Base-by-base conservation (phyloP, 2,113 vertebrate species). In the Aegithalos caudatus region DNA sequence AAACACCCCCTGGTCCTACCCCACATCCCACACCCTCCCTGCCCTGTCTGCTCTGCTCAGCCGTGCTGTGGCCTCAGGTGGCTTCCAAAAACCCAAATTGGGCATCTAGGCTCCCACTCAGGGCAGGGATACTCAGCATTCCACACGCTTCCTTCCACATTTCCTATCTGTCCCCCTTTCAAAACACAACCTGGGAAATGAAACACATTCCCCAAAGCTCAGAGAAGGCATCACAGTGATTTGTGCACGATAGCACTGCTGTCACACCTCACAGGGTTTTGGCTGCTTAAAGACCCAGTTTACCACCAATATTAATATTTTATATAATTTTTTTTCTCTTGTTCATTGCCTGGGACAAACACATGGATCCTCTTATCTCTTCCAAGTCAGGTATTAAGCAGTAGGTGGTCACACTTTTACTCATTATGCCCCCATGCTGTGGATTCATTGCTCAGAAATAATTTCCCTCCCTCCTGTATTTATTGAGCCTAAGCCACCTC, bases 381-480 rank as follows among this genome's bases (percentile, higher is more conserved):
- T 40, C 65, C 71, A 81, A 86, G 90, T 70, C 95, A 87, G 77
- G 57, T 80, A 69, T 60, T 73, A 61, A 88, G 92, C 88, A 62
- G 44, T 24, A 74, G 93, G 94, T 93, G 70, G 91, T 91, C 72
- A 83, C 44, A 23, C 9, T 79, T 79, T 70, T 71, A 35, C 84
- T 93, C 87, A 67, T 88, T 92, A 78, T 66, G 45, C 21, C 77
- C 88, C 44, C 81, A 48, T 76, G 86, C 95, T 97, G 96, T 40
- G 89, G 72, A 94, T 86, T 94, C 82, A 88, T 83, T 76, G 90
- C 86, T 92, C 53, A 86, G 81, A 85, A 95, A 95, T 48, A 76
- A 94, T 93, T 74, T 82, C 65, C 35, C 56, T 92, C 78, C 22
- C 29, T 95, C 33, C 38, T 95, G 57, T 76, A 82, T 85, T 97